A percentile compares a stretch with the other conserved stretches of the same genome.
Evolutionary conservation across 2,888 invertebrate genomes (phyloP).

Genomic region (Lottia gigantea): DNA sequence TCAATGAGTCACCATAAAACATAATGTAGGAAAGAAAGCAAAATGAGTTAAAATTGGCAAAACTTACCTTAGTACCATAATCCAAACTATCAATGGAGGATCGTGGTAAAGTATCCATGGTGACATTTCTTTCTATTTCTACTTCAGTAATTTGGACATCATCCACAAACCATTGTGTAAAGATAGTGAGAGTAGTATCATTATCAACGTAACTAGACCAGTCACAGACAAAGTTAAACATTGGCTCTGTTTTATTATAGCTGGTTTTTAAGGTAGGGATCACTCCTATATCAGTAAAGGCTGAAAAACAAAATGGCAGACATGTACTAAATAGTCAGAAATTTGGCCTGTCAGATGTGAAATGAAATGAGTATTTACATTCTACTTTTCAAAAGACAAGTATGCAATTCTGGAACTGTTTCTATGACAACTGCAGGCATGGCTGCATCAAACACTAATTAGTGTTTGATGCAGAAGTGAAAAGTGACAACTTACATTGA

Average conservation of each 20-base stretch:
- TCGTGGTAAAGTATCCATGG: conserved; percentile 22
- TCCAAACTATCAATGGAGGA: conserved; percentile 3
- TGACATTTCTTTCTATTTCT: conserved; percentile 21
- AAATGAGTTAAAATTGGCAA: not conserved
- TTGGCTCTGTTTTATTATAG: conserved; percentile 30
- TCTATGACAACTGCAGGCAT: no score
- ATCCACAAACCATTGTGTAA: conserved; percentile 28
- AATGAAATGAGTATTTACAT: no score
- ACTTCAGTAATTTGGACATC: conserved; percentile 20
- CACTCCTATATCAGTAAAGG: conserved; percentile 34
- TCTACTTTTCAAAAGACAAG: no score
- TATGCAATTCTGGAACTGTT: no score
- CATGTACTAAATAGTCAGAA: no score
- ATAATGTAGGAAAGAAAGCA: no score
- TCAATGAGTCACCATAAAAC: no score
- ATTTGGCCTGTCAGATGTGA: no score
- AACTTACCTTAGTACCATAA: conserved; percentile 25
- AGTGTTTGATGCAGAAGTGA: not conserved
- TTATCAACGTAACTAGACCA: conserved; percentile 27
- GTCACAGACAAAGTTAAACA: conserved; percentile 36
- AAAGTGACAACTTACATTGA: conserved; percentile 24
- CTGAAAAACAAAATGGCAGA: conserved; percentile 23
- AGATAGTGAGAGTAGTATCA: conserved; percentile 25
- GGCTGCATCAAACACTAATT: not conserved
- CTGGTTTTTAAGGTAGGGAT: conserved; percentile 30